These are phyloP conservation scores for Vollenhovia emeryi DNA, from an alignment of 1,140 invertebrate genomes.

Conservation along the genomic window DNA sequence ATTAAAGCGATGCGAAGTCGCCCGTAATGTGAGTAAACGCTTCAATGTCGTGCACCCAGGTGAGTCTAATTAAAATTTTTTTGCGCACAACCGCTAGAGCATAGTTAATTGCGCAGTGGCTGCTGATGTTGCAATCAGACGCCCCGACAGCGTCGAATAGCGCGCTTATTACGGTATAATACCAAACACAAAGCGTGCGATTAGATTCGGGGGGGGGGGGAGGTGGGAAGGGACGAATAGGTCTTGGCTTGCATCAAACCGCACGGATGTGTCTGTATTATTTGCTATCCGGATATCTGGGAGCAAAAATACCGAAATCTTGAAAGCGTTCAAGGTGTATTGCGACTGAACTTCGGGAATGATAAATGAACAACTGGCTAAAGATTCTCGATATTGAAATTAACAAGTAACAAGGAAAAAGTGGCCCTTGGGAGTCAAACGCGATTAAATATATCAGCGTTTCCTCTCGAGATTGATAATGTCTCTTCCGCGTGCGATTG, in stretches of 20 bases:
- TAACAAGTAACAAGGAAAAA: no score
- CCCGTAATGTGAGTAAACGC: background rate
- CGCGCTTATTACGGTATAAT: conserved; percentile 15
- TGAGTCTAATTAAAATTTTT: conserved; percentile 36
- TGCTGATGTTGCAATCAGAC: conserved; percentile 33
- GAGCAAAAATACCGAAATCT: background rate
- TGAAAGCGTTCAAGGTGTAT: background rate
- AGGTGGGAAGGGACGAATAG: no score
- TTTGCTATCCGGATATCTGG: background rate
- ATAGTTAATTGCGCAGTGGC: conserved; percentile 5
- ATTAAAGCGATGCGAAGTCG: background rate
- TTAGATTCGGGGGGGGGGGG: conserved; percentile 1
- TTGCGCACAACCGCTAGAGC: background rate
- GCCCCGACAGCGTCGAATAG: background rate
- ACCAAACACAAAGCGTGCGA: background rate
- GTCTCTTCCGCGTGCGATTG: background rate
- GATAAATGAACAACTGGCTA: no score
- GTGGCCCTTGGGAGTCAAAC: no score
- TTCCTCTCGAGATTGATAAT: background rate
- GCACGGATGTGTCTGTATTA: background rate
- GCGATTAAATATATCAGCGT: no score
- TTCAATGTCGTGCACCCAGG: background rate
- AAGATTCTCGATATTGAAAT: no score
- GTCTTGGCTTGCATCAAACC: background rate
- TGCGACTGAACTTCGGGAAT: background rate